A percentile compares a stretch with the other conserved stretches of the same genome.
These are phyloP conservation scores for Hyles lineata DNA, from an alignment of 2,888 invertebrate species.

Conservation along the genomic window DNA sequence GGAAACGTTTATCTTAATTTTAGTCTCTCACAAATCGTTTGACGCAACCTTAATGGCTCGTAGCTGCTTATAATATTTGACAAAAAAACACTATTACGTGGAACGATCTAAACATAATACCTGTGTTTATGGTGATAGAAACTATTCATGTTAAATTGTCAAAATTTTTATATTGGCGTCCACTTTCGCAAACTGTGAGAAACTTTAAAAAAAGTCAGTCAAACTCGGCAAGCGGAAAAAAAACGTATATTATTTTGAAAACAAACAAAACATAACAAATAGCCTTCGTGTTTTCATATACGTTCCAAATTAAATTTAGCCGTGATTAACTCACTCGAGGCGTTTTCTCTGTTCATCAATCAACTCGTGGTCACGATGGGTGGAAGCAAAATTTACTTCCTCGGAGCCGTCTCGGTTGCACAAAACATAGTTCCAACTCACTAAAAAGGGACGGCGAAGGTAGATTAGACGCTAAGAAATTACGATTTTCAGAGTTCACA, in stretches of 20 bases:
- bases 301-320: constrained; percentile 82
- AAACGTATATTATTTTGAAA: constrained; percentile 63
- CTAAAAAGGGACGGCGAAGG: constrained; percentile 54
- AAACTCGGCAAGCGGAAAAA: constrained; percentile 12
- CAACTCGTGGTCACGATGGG: constrained; percentile 69
- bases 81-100: constrained; percentile 47
- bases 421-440: constrained; percentile 38
- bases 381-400: constrained; percentile 73
- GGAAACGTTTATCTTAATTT: constrained; percentile 81
- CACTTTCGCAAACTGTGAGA: background rate
- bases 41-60: constrained; percentile 67
- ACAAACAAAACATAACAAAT: constrained; percentile 78
- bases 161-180: background rate
- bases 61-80: constrained; percentile 50
- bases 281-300: constrained; percentile 67
- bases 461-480: constrained; percentile 74
- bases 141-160: background rate
- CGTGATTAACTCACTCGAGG: constrained; percentile 81
- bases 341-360: constrained; percentile 85
- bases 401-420: constrained; percentile 61
- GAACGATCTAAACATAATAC: constrained; percentile 1
- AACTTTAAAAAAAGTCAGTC: background rate
- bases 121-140: constrained; percentile 1
- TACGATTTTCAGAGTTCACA: constrained; percentile 78
- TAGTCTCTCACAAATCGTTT: constrained; percentile 76